Conservation (phyloP, 2,888 invertebrate genomes). For the Leptopilina myrica region DNA sequence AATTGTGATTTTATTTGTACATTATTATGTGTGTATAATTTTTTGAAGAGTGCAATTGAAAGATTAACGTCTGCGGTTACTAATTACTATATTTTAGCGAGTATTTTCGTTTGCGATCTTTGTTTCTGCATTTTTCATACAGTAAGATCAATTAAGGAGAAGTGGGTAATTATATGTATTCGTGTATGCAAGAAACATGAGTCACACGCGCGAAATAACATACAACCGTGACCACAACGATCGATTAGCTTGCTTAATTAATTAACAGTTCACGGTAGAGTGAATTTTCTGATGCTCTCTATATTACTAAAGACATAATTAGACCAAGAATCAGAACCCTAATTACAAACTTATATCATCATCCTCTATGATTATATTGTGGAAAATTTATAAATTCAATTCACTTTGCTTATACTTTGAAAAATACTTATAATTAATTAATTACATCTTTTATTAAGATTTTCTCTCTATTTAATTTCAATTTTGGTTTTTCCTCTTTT, state of each 20-base stretch:
- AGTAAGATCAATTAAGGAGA: constrained; percentile 46
- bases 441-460: too few species aligned
- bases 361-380: not conserved
- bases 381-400: not conserved
- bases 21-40: not conserved
- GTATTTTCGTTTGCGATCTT: constrained; percentile 23
- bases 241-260: constrained; percentile 54
- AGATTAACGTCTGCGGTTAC: constrained; percentile 15
- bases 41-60: not conserved
- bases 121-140: constrained; percentile 38
- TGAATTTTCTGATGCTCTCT: constrained; percentile 37
- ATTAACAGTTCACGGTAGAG: constrained; percentile 51
- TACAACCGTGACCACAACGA: constrained; percentile 50
- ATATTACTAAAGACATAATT: not conserved
- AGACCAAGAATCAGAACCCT: not conserved
- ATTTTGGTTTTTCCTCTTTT: too few species aligned
- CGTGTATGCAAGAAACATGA: constrained; percentile 44
- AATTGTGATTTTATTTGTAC: not conserved
- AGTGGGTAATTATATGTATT: constrained; percentile 43
- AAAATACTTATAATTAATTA: not conserved
- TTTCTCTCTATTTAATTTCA: too few species aligned
- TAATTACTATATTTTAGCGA: constrained; percentile 29
- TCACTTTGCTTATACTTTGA: not conserved
- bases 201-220: constrained; percentile 41
- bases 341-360: not conserved